These are phyloP conservation scores for Hemibagrus guttatus DNA, from an alignment of 2,797 vertebrate genomes.

Conservation along the genomic window DNA sequence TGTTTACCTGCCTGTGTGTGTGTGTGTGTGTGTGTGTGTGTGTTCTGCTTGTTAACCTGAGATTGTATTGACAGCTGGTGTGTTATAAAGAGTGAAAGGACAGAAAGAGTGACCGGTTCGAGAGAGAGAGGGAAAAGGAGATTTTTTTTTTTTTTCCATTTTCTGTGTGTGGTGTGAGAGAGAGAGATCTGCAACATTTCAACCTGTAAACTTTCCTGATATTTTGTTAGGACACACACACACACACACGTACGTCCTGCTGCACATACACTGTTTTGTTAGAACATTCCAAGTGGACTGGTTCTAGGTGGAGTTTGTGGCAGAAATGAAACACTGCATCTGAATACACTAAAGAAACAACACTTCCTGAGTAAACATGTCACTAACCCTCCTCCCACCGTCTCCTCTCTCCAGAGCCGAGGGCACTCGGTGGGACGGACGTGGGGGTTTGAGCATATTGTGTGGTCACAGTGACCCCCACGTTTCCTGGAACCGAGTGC, in stretches of 20 bases:
- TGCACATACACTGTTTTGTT: slow-evolving; percentile 38
- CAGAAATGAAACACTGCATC: slow-evolving; percentile 27
- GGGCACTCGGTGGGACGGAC: neutral
- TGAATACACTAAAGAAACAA: slow-evolving; percentile 52
- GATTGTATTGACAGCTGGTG: slow-evolving; percentile 57
- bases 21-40: slow-evolving; percentile 50
- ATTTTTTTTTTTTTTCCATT: neutral
- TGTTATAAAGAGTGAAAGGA: slow-evolving; percentile 23
- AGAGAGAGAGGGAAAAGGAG: slow-evolving; percentile 15
- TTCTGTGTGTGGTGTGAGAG: slow-evolving; percentile 7
- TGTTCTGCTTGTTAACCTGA: slow-evolving; percentile 59
- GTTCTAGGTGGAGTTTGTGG: neutral
- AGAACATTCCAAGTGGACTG: slow-evolving; percentile 44
- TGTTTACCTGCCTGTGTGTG: slow-evolving; percentile 66
- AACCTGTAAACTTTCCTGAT: slow-evolving; percentile 40
- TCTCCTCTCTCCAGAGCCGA: neutral
- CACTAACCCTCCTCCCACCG: slow-evolving; percentile 17
- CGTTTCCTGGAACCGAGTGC: neutral
- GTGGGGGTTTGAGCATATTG: neutral
- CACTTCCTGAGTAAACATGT: slow-evolving; percentile 37
- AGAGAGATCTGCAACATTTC: slow-evolving; percentile 39
- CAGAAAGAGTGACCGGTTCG: neutral
- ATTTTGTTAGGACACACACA: slow-evolving; percentile 8
- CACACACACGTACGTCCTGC: slow-evolving; percentile 16
- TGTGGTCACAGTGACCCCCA: neutral